Evolutionary conservation across 1,140 invertebrate species (phyloP).

Genomic region (Lepidurus apus): DNA sequence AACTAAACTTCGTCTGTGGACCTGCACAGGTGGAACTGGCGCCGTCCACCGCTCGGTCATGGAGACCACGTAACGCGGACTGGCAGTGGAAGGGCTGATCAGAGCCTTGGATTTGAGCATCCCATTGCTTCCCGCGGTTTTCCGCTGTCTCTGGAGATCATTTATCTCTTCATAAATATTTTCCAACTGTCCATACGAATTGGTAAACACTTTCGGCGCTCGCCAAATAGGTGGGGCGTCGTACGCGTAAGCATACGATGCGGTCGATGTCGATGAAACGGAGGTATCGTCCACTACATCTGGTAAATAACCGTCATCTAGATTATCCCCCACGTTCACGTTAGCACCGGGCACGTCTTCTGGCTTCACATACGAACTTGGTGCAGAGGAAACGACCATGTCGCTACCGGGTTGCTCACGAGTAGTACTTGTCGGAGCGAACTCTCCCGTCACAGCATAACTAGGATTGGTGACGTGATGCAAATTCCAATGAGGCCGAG

Average conservation of each 20-base stretch:
- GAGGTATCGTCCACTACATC: not conserved
- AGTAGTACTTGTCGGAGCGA: not conserved
- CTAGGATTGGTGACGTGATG: slow-evolving; percentile 7
- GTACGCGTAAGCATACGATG: not conserved
- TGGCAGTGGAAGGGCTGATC: not conserved
- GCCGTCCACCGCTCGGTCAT: slow-evolving; percentile 24
- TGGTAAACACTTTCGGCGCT: slow-evolving; percentile 44
- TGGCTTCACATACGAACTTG: not conserved
- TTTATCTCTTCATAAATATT: slow-evolving; percentile 84
- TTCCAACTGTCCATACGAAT: slow-evolving; percentile 51
- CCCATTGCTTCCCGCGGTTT: not conserved
- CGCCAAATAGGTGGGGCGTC: not conserved
- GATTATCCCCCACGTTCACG: not conserved
- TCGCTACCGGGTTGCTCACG: too few species aligned
- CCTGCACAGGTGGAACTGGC: slow-evolving; percentile 3
- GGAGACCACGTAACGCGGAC: not conserved
- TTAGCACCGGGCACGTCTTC: not conserved
- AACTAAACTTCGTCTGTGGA: slow-evolving; percentile 36
- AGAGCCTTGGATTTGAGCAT: not conserved
- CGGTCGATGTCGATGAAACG: not conserved
- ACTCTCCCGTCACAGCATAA: not conserved
- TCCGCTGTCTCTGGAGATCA: slow-evolving; percentile 42
- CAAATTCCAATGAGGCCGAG: not conserved
- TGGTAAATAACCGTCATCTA: slow-evolving; percentile 7
- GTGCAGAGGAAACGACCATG: not conserved